A percentile compares a stretch with the other conserved stretches of the same genome.
phyloP scores from a whole-genome alignment of 2,888 invertebrate genomes.

The Eugnorisma glareosa region DNA sequence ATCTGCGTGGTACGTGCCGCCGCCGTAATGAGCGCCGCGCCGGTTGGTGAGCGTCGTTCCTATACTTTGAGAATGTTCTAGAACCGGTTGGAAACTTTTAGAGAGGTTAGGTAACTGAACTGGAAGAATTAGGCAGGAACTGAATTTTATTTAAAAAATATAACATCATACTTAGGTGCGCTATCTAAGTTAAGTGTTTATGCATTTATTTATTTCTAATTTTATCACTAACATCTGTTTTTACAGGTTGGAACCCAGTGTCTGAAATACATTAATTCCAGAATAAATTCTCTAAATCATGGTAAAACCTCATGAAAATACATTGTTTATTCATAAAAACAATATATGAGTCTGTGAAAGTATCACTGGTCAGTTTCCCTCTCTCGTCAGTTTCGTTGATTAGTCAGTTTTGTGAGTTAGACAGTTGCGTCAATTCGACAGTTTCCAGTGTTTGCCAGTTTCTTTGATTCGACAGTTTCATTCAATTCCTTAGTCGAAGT shows the following conservation, averaged over 20 bases:
- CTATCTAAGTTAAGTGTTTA: too few species aligned
- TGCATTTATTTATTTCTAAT: too few species aligned
- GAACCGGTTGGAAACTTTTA: slow-evolving; percentile 19
- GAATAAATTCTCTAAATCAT: background rate
- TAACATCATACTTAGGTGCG: background rate
- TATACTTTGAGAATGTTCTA: slow-evolving; percentile 25
- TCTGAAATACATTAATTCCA: background rate
- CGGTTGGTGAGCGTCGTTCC: slow-evolving; percentile 24
- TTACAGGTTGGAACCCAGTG: background rate
- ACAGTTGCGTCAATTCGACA: too few species aligned
- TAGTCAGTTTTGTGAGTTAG: too few species aligned
- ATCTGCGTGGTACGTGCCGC: slow-evolving; percentile 57
- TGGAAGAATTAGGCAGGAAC: background rate
- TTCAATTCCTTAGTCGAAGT: too few species aligned
- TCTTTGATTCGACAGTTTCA: too few species aligned
- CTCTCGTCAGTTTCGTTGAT: too few species aligned
- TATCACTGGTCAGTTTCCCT: too few species aligned
- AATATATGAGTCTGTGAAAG: background rate
- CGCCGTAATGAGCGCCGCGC: slow-evolving; percentile 44
- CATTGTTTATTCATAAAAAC: background rate
- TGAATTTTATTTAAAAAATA: background rate
- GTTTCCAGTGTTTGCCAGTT: too few species aligned
- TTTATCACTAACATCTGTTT: background rate
- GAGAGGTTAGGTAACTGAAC: slow-evolving; percentile 3
- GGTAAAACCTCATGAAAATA: background rate